phyloP scores from a whole-genome alignment of 2,113 vertebrate genomes.

The Pelusios castaneus region DNA sequence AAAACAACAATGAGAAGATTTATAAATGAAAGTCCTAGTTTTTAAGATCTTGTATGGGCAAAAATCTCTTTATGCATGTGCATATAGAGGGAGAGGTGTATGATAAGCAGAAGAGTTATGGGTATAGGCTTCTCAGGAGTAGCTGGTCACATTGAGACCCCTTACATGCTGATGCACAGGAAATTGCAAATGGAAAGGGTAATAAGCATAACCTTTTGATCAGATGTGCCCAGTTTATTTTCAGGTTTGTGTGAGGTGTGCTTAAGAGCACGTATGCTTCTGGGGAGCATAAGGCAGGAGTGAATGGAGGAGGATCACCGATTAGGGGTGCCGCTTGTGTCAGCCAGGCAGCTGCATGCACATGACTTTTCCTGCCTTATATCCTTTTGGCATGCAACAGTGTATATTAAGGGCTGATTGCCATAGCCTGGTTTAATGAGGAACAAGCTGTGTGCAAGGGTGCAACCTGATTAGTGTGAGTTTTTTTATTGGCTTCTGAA shows the following conservation, averaged over 20 bases:
- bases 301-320: neutral
- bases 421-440: neutral
- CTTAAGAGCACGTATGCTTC: neutral
- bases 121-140: neutral
- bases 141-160: neutral
- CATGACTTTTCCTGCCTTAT: neutral
- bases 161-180: neutral
- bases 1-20: conserved; percentile 11
- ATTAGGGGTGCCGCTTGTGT: neutral
- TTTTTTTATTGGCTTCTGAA: neutral
- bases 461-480: neutral
- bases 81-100: neutral
- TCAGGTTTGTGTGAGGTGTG: neutral
- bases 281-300: rapidly evolving
- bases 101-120: neutral
- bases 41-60: neutral
- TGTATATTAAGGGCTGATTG: neutral
- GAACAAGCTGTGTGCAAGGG: neutral
- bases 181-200: neutral
- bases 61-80: neutral
- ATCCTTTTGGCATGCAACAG: neutral
- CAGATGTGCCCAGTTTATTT: neutral
- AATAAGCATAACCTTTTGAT: neutral
- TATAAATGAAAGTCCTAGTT: conserved; percentile 23
- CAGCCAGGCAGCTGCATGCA: neutral